These are phyloP conservation scores for Parnassius orleans DNA, from an alignment of 2,888 invertebrate genomes.

Conservation along the genomic window DNA sequence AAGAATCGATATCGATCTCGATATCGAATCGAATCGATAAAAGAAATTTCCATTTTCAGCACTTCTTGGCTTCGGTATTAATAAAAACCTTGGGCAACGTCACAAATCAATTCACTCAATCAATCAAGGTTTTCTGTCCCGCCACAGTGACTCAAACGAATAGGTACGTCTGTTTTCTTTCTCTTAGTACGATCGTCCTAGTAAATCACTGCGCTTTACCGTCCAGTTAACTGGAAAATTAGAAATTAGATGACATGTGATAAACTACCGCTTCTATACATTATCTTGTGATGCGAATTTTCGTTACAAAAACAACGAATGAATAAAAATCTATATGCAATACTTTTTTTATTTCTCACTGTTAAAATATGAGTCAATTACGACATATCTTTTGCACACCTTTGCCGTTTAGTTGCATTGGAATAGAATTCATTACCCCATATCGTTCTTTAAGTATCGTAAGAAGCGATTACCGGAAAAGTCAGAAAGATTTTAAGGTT, in stretches of 20 bases:
- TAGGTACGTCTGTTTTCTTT: slow-evolving; percentile 1
- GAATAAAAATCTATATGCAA: not conserved
- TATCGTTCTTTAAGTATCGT: no score
- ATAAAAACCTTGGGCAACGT: slow-evolving; percentile 1
- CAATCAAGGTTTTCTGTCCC: slow-evolving; percentile 6
- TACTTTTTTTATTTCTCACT: no score
- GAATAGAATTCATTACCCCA: no score
- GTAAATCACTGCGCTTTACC: slow-evolving; percentile 74
- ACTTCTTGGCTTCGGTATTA: not conserved
- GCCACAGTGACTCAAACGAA: slow-evolving; percentile 11
- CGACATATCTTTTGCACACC: no score
- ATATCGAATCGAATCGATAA: not conserved
- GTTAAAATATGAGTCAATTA: no score
- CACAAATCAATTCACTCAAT: slow-evolving; percentile 6
- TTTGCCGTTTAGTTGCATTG: no score
- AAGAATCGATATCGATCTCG: not conserved
- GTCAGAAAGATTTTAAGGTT: no score
- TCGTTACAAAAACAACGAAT: not conserved
- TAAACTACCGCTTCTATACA: slow-evolving; percentile 13
- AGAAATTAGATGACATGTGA: no score
- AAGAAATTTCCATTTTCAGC: not conserved
- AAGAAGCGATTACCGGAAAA: no score
- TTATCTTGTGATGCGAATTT: slow-evolving; percentile 5
- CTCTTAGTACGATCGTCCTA: not conserved
- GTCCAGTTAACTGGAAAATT: slow-evolving; percentile 77